Conservation (phyloP, 2,888 invertebrate species). For the Agrochola lychnidis region DNA sequence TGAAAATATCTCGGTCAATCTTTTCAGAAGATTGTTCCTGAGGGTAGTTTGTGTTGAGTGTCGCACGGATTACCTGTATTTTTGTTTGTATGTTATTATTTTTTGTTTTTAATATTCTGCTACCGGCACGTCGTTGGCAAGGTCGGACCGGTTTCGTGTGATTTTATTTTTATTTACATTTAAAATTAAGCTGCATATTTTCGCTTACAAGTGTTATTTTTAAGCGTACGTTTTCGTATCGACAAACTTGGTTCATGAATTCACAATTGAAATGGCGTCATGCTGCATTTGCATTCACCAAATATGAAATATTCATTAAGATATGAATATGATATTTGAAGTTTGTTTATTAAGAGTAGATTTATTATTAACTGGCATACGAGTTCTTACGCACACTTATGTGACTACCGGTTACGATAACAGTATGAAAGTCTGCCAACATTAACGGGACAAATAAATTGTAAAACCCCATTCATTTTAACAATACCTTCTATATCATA, state of each 20-base stretch:
- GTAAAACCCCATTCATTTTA: constrained; percentile 37
- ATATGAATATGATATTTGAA: neutral
- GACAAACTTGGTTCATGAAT: constrained; percentile 29
- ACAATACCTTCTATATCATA: constrained; percentile 42
- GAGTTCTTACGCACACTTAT: constrained; percentile 18
- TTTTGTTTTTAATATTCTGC: constrained; percentile 36
- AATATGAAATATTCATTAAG: constrained; percentile 43
- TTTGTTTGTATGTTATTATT: constrained; percentile 46
- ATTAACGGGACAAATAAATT: constrained; percentile 36
- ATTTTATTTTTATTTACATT: constrained; percentile 42
- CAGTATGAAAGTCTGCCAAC: constrained; percentile 23
- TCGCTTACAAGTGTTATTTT: constrained; percentile 16
- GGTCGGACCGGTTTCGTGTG: constrained; percentile 74
- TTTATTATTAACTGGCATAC: constrained; percentile 21
- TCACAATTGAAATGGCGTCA: constrained; percentile 27
- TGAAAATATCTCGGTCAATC: constrained; percentile 72
- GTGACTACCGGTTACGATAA: constrained; percentile 28
- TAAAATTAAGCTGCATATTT: constrained; percentile 11
- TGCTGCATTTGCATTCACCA: constrained; percentile 43
- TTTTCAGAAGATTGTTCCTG: constrained; percentile 70
- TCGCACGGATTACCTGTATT: constrained; percentile 58
- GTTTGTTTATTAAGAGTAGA: constrained; percentile 23
- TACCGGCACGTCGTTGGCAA: constrained; percentile 54
- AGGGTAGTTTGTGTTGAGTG: constrained; percentile 70
- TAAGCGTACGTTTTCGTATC: constrained; percentile 6